Base-by-base conservation (phyloP, 2,113 vertebrate species). In the Lathamus discolor region DNA sequence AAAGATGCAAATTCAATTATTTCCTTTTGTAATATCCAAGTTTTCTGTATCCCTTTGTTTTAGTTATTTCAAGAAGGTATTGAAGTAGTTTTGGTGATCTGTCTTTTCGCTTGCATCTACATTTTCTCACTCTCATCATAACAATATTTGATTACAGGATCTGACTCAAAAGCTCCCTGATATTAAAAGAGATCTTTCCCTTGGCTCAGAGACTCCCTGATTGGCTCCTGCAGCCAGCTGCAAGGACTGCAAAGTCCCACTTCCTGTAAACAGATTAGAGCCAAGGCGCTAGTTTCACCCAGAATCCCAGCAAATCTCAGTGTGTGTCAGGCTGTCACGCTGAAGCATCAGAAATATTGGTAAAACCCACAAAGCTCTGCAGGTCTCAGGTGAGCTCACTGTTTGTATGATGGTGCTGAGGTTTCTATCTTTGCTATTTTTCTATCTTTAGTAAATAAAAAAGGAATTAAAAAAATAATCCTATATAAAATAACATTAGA, bases 391-490 rank as follows among this genome's bases (percentile, higher is more conserved):
- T 83, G 67, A 79, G 8, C 7, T 95, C 33, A 62, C 7, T 55
- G 13, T 64, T 86, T 83, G 13, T 44, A 9, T 85, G 48, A 49
- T 1, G 3, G 11, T 20, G 6, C 6, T 51, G 52, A 83, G 4
- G 6, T 43, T 85, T 76, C 29, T 3, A 2, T 43, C 49, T 64
- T 43, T 88, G 11, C 4, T 66, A 6, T 18, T 94, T 86, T 95
- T 10, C 8, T 66, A 15, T 55, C 27, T 9, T 74, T 49, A 37
- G 2, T 33, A 5, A 23, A 66, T 64, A 57, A 83, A 88, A 84
- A 79, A 66, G 1, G 8, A 28, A 44, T 41, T 49, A 1, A 3
- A 1, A 49, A 66, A 51, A n/a, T n/a, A 29, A 33, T 3, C 0
- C 4, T 68, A 31, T 31, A 13, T 43, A 37, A 86, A 86, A 74